Evolutionary conservation across 2,797 vertebrate species (phyloP).

Genomic region (Artibeus jamaicensis): DNA sequence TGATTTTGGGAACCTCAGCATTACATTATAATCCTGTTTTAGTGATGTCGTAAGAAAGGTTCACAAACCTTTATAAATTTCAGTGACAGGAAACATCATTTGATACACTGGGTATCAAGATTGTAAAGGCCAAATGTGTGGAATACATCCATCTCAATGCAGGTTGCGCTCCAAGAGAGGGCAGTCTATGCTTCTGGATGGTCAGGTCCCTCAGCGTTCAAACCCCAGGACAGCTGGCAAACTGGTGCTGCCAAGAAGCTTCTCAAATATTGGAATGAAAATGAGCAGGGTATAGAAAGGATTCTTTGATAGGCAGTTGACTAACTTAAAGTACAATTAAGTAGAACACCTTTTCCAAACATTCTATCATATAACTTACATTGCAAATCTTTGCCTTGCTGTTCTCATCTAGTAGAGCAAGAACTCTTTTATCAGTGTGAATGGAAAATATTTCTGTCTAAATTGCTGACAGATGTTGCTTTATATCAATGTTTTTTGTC

Average conservation of each 20-base stretch:
- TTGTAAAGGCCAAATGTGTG: background rate
- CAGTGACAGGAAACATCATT: background rate
- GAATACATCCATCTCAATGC: background rate
- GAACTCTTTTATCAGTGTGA: constrained; percentile 1
- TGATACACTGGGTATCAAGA: background rate
- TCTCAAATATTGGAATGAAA: constrained; percentile 26
- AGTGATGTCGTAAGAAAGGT: background rate
- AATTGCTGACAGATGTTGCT: constrained; percentile 8
- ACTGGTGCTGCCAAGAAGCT: background rate
- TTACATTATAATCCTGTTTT: background rate
- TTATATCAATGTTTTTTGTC: background rate
- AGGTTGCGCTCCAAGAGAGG: constrained; percentile 52
- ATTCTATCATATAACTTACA: background rate
- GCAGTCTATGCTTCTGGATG: constrained; percentile 39
- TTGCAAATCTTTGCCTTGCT: background rate
- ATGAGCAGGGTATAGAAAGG: background rate
- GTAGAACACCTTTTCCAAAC: background rate
- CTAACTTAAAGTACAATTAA: constrained; percentile 16
- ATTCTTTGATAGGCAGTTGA: background rate
- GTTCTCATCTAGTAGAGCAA: background rate
- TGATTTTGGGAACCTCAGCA: background rate
- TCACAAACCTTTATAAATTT: constrained; percentile 5
- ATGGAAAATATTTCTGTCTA: constrained; percentile 36
- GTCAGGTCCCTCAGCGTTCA: background rate
- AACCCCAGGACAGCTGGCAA: background rate